These are phyloP conservation scores for Rhinoderma darwinii DNA, from an alignment of 2,113 vertebrate species.

Conservation along the genomic window DNA sequence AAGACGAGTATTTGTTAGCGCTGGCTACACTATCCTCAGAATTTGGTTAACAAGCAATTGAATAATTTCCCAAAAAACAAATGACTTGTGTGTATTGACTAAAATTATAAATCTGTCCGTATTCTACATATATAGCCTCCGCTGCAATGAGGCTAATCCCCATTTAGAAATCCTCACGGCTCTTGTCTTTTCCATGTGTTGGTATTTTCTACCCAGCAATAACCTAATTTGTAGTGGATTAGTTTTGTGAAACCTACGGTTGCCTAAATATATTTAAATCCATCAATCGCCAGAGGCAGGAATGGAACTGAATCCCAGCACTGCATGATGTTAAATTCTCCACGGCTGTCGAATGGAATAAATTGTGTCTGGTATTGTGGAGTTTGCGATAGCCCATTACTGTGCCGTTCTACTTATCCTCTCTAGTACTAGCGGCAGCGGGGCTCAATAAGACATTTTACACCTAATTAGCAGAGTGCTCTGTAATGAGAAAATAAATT, in stretches of 20 bases:
- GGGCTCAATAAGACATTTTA: slow-evolving; percentile 22
- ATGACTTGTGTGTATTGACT: not conserved
- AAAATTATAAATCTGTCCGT: not conserved
- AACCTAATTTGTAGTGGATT: slow-evolving; percentile 51
- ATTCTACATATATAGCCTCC: not conserved
- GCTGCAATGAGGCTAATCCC: slow-evolving; percentile 32
- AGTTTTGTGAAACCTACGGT: slow-evolving; percentile 25
- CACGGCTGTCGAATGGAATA: slow-evolving; percentile 42
- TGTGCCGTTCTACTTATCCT: not conserved
- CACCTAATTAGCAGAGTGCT: slow-evolving; percentile 18
- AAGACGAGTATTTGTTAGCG: not conserved
- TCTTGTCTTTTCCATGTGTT: slow-evolving; percentile 5
- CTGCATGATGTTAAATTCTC: slow-evolving; percentile 37
- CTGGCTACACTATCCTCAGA: not conserved
- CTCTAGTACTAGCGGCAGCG: not conserved
- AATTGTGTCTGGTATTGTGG: slow-evolving; percentile 17
- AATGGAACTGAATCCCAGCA: not conserved
- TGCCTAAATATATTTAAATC: slow-evolving; percentile 53
- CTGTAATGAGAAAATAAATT: slow-evolving; percentile 27
- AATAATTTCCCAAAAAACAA: too few species aligned
- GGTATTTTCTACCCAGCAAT: slow-evolving; percentile 41
- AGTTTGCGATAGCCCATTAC: slow-evolving; percentile 23
- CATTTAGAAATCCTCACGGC: slow-evolving; percentile 14
- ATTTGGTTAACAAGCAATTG: not conserved
- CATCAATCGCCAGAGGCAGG: slow-evolving; percentile 25